A percentile compares a stretch with the other conserved stretches of the same genome.
phyloP scores from a whole-genome alignment of 1,140 invertebrate species.

The Drosophila triauraria region DNA sequence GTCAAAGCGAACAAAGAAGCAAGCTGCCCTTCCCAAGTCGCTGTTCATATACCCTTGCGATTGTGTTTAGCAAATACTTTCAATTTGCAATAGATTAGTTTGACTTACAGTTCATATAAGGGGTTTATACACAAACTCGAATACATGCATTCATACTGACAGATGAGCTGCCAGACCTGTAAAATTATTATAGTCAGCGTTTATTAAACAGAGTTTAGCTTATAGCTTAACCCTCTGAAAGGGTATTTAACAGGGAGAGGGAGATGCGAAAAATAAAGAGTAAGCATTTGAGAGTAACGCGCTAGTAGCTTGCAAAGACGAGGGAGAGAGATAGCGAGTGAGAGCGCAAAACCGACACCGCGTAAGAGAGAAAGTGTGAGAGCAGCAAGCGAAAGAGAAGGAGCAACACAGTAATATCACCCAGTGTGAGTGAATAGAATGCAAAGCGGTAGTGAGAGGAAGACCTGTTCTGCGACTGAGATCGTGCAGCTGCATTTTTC shows the following conservation, averaged over 20 bases:
- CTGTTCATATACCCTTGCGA: background rate
- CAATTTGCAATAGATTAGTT: too few relatives aligned
- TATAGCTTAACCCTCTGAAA: background rate
- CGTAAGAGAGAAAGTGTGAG: background rate
- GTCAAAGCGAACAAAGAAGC: background rate
- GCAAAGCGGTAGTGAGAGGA: conserved; percentile 4
- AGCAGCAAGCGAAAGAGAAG: background rate
- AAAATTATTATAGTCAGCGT: too few relatives aligned
- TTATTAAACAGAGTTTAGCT: too few relatives aligned
- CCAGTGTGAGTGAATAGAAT: background rate
- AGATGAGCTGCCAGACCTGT: too few relatives aligned
- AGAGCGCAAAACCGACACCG: background rate
- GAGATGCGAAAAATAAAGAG: background rate
- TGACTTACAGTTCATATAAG: too few relatives aligned
- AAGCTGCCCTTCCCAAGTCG: background rate
- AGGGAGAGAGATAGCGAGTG: background rate
- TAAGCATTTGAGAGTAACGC: background rate
- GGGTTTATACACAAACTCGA: too few relatives aligned
- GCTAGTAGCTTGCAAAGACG: background rate
- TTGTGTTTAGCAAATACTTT: background rate
- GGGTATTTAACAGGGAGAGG: background rate
- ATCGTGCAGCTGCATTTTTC: conserved; percentile 1
- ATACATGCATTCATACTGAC: too few relatives aligned
- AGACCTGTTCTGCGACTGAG: conserved; percentile 9
- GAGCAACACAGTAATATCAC: background rate